phyloP scores from a whole-genome alignment of 2,797 vertebrate species.

The Carcharodon carcharias region DNA sequence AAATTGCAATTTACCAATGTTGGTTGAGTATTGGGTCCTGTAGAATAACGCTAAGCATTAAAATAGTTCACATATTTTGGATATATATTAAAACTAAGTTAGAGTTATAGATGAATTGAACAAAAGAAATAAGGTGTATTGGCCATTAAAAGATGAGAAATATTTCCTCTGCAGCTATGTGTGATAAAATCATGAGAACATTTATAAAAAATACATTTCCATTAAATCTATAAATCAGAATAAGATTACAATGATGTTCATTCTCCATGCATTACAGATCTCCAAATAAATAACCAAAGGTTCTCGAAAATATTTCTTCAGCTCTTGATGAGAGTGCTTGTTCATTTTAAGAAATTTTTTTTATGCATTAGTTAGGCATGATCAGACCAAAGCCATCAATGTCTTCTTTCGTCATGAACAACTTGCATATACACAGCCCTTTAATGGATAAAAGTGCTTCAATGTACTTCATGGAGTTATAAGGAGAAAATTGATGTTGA shows the following conservation, averaged over 20 bases:
- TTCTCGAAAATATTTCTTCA: not conserved
- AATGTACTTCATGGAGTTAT: not conserved
- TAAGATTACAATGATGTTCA: not conserved
- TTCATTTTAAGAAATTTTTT: not conserved
- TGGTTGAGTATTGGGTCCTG: not conserved
- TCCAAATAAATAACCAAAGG: not conserved
- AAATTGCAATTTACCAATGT: not conserved
- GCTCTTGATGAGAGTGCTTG: not conserved
- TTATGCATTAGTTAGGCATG: not conserved
- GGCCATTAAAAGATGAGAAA: not conserved
- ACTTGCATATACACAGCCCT: not conserved
- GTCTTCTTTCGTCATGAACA: not conserved
- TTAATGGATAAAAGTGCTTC: not conserved
- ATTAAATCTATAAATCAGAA: not conserved
- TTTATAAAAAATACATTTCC: not conserved
- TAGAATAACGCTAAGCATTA: not conserved
- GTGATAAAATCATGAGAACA: no score
- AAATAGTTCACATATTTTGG: not conserved
- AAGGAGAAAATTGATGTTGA: not conserved
- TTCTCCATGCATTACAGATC: not conserved
- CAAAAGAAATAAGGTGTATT: not conserved
- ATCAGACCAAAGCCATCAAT: not conserved
- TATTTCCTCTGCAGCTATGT: not conserved
- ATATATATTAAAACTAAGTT: not conserved
- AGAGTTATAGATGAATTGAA: not conserved